Evolutionary conservation across 2,888 invertebrate species (phyloP), one percentile per base, ranked within the genome.

Genomic region (Protophormia terraenovae): DNA sequence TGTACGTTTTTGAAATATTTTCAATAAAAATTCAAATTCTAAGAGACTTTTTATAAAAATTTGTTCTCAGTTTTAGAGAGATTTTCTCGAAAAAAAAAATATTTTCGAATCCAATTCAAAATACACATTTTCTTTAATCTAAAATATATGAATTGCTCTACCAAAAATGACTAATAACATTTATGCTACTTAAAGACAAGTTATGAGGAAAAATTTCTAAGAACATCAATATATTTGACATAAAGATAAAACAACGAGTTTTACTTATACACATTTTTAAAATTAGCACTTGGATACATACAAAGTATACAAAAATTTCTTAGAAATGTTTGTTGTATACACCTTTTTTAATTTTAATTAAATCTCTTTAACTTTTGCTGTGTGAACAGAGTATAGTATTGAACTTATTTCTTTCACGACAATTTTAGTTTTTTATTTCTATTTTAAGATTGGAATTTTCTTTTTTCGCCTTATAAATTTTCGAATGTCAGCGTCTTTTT

Each of bases 341-440:
- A 53, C n/a, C n/a, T n/a, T n/a, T n/a, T n/a, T n/a, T n/a, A n/a
- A n/a, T 35, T 60, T 60, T 12, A 62, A 24, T 62, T 38, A n/a
- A 62, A 38, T 24, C n/a, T n/a, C 14, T 24, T 24, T 14, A 32
- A 45, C 10, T 7, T 8, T 14, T 5, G 22, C 8, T 32, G 29
- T 58, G 58, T 29, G 27, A 58, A 29, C 19, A 3, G 1, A 24
- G 6, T 1, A 50, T 24, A 32, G 16, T 12, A 14, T 45, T 41
- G n/a, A 35, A 24, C 8, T 60, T 60, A 58, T 47, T 27, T 16
- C 10, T 47, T 62, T 73, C 24, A 47, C n/a, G 16, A 19, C 35
- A 73, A 47, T 45, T 73, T 22, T 29, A 41, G 45, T 45, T 47
- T 60, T 47, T 10, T 32, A n/a, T n/a, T 38, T 53, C 76, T 78